Conservation (phyloP, 2,797 vertebrate genomes). For the Pampus argenteus region DNA sequence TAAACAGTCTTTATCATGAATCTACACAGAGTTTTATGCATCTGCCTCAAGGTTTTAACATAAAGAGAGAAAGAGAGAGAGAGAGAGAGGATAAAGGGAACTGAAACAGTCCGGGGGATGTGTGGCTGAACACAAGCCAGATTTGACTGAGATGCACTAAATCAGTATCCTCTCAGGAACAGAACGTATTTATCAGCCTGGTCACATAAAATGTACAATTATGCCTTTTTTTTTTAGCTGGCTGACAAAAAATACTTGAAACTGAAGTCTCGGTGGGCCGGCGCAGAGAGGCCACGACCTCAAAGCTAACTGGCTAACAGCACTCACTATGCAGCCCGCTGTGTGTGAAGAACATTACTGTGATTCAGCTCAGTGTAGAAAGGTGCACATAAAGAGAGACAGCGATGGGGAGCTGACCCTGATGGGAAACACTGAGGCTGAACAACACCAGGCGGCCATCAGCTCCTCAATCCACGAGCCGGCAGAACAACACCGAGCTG, state of each 20-base stretch:
- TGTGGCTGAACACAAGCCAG: not conserved
- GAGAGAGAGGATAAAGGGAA: not conserved
- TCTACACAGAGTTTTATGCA: not conserved
- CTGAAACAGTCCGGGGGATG: not conserved
- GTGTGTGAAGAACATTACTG: conserved; percentile 19
- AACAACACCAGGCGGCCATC: conserved; percentile 41
- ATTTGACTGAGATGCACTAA: conserved; percentile 24
- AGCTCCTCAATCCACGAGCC: conserved; percentile 52
- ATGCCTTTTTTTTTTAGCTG: conserved; percentile 27
- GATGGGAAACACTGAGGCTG: conserved; percentile 31
- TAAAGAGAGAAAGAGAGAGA: not conserved
- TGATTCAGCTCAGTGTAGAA: conserved; percentile 32
- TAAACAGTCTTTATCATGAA: not conserved
- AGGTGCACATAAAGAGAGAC: conserved; percentile 36
- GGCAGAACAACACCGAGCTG: conserved; percentile 36
- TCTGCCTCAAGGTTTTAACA: conserved; percentile 3
- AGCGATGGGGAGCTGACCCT: conserved; percentile 45
- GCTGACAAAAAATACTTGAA: not conserved
- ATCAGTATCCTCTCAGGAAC: conserved; percentile 35
- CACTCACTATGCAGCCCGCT: conserved; percentile 18
- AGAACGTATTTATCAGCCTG: conserved; percentile 19
- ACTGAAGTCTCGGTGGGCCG: conserved; percentile 5
- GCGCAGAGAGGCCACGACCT: conserved; percentile 15
- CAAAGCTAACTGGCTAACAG: conserved; percentile 25
- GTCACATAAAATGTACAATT: conserved; percentile 35